Evolutionary conservation across 2,888 invertebrate species (phyloP), one percentile per base, ranked within the genome.

Genomic region (Ectemnius continuus): DNA sequence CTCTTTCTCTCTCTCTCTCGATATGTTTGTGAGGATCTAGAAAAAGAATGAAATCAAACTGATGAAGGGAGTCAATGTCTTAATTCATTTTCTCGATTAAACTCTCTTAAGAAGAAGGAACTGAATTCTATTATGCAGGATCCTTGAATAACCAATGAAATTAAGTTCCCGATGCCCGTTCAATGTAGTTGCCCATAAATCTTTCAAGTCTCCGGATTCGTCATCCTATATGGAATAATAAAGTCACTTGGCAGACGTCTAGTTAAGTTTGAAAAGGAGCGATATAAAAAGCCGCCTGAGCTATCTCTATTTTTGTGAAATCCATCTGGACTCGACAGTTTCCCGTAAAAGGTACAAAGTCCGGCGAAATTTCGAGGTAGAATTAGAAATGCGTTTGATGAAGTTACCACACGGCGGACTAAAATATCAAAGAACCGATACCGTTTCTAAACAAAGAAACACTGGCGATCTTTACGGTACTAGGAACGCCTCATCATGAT

Each of bases 41-140:
- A 6, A n/a, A 13, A 46, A 0, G 13, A 36, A 61, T 6, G 16
- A 13, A 47, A 58, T 11, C 13, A 26, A 23, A 52, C 3, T 14
- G 14, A 16, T 14, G 36, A 36, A 52, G 20, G 13, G 14, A 13
- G 14, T 46, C 14, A 16, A 61, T 6, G 23, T 20, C 52, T 14
- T 65, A 78, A 77, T 66, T 80, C 65, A 66, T 73, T 76, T 78
- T 68, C 61, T 60, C 73, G 76, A 83, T 82, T 73, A 66, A 65
- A 59, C 13, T 36, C 60, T 14, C 13, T 36, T 59, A 58, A 65
- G 62, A 67, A 73, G 36, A 67, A 48, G 23, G 73, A 64, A 52
- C 62, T 46, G 47, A 52, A 23, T 57, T 80, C 45, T 66, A 80
- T 83, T 80, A 83, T 80, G 78, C 62, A 79, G 58, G 59, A 62